phyloP scores from a whole-genome alignment of 2,888 invertebrate genomes.

The Therioaphis trifolii region DNA sequence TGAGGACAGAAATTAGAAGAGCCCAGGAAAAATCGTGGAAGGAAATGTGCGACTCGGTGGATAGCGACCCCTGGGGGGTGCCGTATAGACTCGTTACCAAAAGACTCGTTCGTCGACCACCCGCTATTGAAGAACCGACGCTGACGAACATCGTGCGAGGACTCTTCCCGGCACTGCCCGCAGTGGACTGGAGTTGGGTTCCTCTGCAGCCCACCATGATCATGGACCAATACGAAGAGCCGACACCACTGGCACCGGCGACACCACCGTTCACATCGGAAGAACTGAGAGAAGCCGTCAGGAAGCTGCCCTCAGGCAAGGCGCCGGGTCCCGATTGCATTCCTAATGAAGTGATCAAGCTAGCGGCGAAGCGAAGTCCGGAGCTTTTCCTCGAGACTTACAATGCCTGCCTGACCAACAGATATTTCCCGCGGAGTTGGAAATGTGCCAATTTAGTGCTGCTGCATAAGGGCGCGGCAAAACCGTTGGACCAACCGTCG shows the following conservation, averaged over 20 bases:
- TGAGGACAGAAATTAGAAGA: too few species aligned
- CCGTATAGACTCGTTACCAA: too few species aligned
- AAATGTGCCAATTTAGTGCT: constrained; percentile 18
- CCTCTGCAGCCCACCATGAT: too few species aligned
- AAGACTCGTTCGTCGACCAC: too few species aligned
- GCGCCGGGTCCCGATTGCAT: background rate
- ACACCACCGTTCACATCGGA: background rate
- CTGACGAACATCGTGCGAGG: background rate
- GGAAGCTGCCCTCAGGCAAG: constrained; percentile 5
- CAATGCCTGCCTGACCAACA: background rate
- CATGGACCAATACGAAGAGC: too few species aligned
- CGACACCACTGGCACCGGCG: too few species aligned
- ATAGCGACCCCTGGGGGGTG: too few species aligned
- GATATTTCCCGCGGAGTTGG: background rate
- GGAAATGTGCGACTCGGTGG: too few species aligned
- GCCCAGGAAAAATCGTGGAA: too few species aligned
- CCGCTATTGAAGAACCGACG: background rate
- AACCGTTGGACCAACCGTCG: constrained; percentile 14
- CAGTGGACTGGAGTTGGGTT: too few species aligned
- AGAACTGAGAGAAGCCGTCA: background rate
- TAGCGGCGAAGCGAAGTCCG: background rate
- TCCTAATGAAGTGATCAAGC: background rate
- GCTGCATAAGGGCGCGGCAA: constrained; percentile 2
- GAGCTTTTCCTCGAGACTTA: background rate
- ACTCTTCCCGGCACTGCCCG: too few species aligned